phyloP scores from a whole-genome alignment of 2,888 invertebrate species.

The Drosophila hawaiiensis region DNA sequence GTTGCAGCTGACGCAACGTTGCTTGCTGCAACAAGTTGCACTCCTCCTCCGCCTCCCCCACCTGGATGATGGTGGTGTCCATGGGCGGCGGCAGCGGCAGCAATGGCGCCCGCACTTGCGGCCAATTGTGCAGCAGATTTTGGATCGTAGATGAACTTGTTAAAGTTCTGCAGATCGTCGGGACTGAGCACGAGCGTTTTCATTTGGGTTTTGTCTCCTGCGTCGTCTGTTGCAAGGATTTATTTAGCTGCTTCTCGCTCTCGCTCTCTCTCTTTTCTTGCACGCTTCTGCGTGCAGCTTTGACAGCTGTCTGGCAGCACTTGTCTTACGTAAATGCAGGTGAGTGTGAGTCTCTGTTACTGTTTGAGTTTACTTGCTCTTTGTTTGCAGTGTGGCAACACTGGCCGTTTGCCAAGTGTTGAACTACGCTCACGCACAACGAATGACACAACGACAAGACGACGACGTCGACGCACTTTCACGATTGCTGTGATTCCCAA shows the following conservation, averaged over 20 bases:
- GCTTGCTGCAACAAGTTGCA: conserved; percentile 57
- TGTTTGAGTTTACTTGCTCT: conserved; percentile 9
- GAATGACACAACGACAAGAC: conserved; percentile 1
- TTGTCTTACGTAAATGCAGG: conserved; percentile 8
- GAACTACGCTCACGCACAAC: conserved; percentile 47
- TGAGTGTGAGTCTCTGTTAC: not conserved
- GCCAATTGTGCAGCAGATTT: conserved; percentile 74
- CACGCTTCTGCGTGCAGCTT: not conserved
- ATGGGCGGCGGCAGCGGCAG: conserved; percentile 67
- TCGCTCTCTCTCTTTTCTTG: conserved; percentile 4
- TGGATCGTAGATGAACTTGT: conserved; percentile 81
- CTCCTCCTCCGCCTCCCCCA: conserved; percentile 31
- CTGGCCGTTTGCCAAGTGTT: conserved; percentile 32
- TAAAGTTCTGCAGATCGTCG: conserved; percentile 82
- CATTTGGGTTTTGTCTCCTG: conserved; percentile 64
- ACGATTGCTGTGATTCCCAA: conserved; percentile 65
- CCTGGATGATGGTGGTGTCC: conserved; percentile 38
- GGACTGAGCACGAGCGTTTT: conserved; percentile 81
- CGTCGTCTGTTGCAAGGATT: conserved; percentile 3
- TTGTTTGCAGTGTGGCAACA: conserved; percentile 44
- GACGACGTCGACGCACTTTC: conserved; percentile 65
- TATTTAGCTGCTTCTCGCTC: not conserved
- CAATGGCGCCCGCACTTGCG: conserved; percentile 73
- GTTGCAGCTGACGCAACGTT: conserved; percentile 3
- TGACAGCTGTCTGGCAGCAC: conserved; percentile 4